phyloP scores from a whole-genome alignment of 2,888 invertebrate species.

The Antheraea yamamai region DNA sequence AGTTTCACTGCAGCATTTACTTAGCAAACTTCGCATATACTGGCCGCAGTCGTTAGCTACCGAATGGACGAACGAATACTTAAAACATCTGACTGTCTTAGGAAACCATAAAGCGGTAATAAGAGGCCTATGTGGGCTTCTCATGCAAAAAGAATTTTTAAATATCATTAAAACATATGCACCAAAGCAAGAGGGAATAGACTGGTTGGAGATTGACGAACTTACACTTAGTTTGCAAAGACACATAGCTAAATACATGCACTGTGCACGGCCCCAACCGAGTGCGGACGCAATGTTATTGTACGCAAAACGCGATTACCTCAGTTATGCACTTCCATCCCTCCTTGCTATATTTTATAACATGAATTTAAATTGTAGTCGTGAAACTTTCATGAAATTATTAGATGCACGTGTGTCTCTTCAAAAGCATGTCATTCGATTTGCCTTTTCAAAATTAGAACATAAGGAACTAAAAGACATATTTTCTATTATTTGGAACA shows the following conservation, averaged over 20 bases:
- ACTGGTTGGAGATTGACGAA: conserved; percentile 55
- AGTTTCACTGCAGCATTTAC: conserved; percentile 41
- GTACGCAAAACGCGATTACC: conserved; percentile 65
- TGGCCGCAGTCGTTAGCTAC: conserved; percentile 52
- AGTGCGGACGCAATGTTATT: conserved; percentile 49
- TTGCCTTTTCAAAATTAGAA: conserved; percentile 52
- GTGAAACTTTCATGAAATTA: conserved; percentile 47
- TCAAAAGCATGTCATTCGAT: conserved; percentile 64
- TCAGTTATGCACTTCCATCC: conserved; percentile 61
- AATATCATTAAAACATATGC: conserved; percentile 52
- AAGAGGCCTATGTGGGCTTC: conserved; percentile 52
- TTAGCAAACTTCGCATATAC: conserved; percentile 58
- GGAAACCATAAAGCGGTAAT: conserved; percentile 48
- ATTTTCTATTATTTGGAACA: conserved; percentile 53
- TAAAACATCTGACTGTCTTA: conserved; percentile 39
- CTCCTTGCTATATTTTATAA: conserved; percentile 60
- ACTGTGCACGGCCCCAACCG: conserved; percentile 59
- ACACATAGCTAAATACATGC: conserved; percentile 63
- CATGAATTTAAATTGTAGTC: conserved; percentile 41
- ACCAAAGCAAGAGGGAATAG: conserved; percentile 54
- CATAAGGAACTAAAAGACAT: conserved; percentile 44
- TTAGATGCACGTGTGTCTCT: conserved; percentile 58
- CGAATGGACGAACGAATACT: conserved; percentile 47
- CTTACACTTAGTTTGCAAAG: conserved; percentile 52
- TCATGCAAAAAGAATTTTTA: conserved; percentile 42